Conservation (phyloP, 2,797 vertebrate genomes). For the Nothura maculosa region DNA sequence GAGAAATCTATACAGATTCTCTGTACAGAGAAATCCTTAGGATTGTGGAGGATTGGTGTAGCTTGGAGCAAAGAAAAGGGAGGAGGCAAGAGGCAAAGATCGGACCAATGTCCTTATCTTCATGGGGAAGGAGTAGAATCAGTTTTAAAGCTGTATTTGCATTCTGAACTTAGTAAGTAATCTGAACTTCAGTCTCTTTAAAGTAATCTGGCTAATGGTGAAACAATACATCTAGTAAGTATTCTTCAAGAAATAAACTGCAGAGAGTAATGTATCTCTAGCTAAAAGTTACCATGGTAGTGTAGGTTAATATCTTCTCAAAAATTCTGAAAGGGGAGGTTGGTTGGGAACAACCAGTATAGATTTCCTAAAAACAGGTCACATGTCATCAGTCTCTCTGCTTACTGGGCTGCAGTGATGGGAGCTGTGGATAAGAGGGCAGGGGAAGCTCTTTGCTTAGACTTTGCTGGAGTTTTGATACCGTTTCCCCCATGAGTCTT, state of each 20-base stretch:
- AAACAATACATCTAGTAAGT: neutral
- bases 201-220: neutral
- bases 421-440: no score
- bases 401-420: no score
- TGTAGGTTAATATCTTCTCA: neutral
- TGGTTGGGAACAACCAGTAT: no score
- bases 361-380: no score
- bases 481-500: no score
- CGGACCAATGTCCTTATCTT: neutral
- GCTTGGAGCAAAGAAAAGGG: neutral
- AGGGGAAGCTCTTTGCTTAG: no score
- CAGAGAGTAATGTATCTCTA: neutral
- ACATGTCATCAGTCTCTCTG: no score
- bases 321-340: neutral
- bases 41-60: neutral
- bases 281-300: neutral
- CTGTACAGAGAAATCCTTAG: neutral
- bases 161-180: neutral
- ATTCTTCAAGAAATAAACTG: neutral
- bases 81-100: neutral
- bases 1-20: neutral
- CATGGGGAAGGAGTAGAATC: neutral
- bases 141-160: neutral
- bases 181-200: neutral
- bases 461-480: no score